Percentiles rank a stretch among this genome's conserved stretches.
These are phyloP conservation scores for Drosophila nr. fundita DNA, from an alignment of 2,888 invertebrate genomes.

Conservation along the genomic window DNA sequence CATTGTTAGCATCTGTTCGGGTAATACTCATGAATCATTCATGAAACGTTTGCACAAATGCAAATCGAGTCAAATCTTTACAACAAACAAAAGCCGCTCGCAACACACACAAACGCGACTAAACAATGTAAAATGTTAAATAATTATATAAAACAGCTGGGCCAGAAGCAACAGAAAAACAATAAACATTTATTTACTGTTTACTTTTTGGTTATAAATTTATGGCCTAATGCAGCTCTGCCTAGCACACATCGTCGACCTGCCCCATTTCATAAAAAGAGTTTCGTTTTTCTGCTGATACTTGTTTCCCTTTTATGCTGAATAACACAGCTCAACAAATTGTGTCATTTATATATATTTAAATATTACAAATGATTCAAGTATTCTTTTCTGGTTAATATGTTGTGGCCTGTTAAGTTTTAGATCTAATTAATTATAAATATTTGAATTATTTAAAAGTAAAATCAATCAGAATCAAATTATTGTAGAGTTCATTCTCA, in stretches of 20 bases:
- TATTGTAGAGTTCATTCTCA: neutral
- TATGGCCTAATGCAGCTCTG: conserved; percentile 71
- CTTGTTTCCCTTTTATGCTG: neutral
- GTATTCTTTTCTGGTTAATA: neutral
- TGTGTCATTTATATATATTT: neutral
- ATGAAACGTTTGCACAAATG: conserved; percentile 77
- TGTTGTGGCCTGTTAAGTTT: neutral
- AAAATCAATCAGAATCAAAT: neutral
- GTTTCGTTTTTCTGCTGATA: neutral
- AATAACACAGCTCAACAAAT: neutral
- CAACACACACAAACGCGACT: conserved; percentile 59
- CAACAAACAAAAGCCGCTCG: conserved; percentile 64
- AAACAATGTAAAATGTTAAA: conserved; percentile 79
- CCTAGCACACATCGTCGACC: neutral
- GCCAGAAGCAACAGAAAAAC: conserved; percentile 33
- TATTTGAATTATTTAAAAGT: neutral
- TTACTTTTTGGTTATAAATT: conserved; percentile 70
- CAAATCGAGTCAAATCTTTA: conserved; percentile 75
- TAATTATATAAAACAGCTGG: conserved; percentile 68
- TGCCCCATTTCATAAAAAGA: neutral
- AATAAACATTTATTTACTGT: conserved; percentile 73
- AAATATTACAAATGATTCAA: neutral
- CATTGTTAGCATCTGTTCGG: conserved; percentile 72
- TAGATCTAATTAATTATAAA: neutral
- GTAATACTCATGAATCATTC: conserved; percentile 72